phyloP scores from a whole-genome alignment of 1,140 invertebrate species.

The Plectus sambesii region DNA sequence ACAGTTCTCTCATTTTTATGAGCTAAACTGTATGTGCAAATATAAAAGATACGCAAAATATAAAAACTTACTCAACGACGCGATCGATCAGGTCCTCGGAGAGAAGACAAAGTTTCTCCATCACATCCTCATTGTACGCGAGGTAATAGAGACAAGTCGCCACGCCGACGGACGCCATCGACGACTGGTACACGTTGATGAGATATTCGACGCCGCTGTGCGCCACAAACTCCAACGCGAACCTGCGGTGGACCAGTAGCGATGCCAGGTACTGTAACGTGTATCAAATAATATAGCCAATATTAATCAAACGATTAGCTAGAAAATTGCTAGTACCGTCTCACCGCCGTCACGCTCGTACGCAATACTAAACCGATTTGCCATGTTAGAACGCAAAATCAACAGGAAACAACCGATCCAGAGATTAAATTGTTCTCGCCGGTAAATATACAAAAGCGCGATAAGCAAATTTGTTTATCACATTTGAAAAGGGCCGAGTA shows the following conservation, averaged over 20 bases:
- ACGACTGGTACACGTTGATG: constrained; percentile 74
- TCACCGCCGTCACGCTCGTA: no score
- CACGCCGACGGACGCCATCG: constrained; percentile 84
- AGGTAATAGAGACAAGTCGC: constrained; percentile 90
- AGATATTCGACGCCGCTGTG: constrained; percentile 67
- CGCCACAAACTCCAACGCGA: constrained; percentile 83
- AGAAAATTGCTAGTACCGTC: no score
- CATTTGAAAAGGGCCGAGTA: no score
- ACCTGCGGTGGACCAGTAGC: constrained; percentile 88
- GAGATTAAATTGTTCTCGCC: no score
- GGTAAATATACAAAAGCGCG: not conserved
- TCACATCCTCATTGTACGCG: constrained; percentile 89
- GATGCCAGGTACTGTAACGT: constrained; percentile 73
- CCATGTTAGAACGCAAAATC: constrained; percentile 3
- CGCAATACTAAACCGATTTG: constrained; percentile 5
- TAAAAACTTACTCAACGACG: constrained; percentile 58
- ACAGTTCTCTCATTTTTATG: no score
- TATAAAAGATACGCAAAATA: not conserved
- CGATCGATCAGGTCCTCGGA: constrained; percentile 64
- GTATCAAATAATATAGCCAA: constrained; percentile 12
- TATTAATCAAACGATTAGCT: not conserved
- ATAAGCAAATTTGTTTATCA: no score
- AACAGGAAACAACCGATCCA: no score
- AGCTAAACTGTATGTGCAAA: no score
- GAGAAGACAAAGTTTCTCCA: constrained; percentile 80